phyloP scores from a whole-genome alignment of 2,888 invertebrate species.

The Hedychridium roseum region DNA sequence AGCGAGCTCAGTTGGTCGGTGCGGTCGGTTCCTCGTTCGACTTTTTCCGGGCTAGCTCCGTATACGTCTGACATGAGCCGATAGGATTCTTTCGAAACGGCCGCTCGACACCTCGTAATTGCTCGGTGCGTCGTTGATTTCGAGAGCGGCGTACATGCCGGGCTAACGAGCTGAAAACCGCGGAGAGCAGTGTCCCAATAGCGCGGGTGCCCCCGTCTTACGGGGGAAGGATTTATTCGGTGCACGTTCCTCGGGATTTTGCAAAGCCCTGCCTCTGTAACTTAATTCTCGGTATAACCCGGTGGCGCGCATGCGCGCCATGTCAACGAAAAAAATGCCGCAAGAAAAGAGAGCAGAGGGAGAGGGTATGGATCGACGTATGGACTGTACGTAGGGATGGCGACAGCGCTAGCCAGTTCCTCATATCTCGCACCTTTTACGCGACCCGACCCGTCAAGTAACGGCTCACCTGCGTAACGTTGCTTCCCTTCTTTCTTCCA shows the following conservation, averaged over 20 bases:
- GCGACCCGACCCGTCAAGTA: slow-evolving; percentile 47
- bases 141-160: slow-evolving; percentile 27
- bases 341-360: slow-evolving; percentile 5
- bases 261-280: slow-evolving; percentile 15
- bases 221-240: slow-evolving; percentile 22
- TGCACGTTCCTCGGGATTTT: slow-evolving; percentile 21
- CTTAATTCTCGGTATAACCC: slow-evolving; percentile 14
- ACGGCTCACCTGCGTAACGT: slow-evolving; percentile 27
- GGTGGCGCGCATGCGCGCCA: neutral
- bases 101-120: slow-evolving; percentile 30
- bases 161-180: slow-evolving; percentile 31
- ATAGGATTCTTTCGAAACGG: slow-evolving; percentile 28
- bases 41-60: slow-evolving; percentile 26
- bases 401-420: slow-evolving; percentile 48
- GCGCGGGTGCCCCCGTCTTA: slow-evolving; percentile 29
- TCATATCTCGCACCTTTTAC: slow-evolving; percentile 58
- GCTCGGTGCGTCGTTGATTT: slow-evolving; percentile 22
- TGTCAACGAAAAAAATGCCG: slow-evolving; percentile 21
- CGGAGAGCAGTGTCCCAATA: slow-evolving; percentile 29
- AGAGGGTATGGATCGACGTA: slow-evolving; percentile 32
- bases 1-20: slow-evolving; percentile 1
- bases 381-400: too few species aligned
- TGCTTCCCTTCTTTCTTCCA: slow-evolving; percentile 7
- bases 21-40: neutral
- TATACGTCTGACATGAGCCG: slow-evolving; percentile 14